Evolutionary conservation across 2,888 invertebrate genomes (phyloP), one percentile per base, ranked within the genome.

Genomic region (Quadroppia sp.): DNA sequence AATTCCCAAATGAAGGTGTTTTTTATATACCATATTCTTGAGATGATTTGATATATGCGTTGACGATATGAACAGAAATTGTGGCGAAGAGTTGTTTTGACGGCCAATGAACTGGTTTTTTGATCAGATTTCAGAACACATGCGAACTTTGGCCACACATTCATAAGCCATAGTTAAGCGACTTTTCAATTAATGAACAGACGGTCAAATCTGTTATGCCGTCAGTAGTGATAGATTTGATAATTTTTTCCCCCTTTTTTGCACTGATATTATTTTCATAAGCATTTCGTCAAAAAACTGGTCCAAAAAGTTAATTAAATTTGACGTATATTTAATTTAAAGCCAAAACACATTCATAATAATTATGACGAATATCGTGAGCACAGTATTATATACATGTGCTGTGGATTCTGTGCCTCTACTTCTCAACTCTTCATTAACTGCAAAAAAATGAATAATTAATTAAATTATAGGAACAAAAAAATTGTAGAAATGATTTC

Each of bases 381-480:
- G 6, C 45, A 42, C 17, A 13, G 48, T 9, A 11, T n/a, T 20
- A 69, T 20, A 23, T 25, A 69, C 42, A 59, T 30, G 28, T 59
- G 4, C 9, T 4, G 9, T 64, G 32, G 25, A 69, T 36, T 69
- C 67, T 42, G 69, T 40, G 45, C 69, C 40, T 7, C 20, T 25
- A 69, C 23, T 69, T 45, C 20, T 42, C 13, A 45, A 1, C 42
- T 69, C 69, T 69, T 69, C 69, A 69, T 69, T 69, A 28, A 69
- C 69, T 69, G 69, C 20, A 45, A 69, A n/a, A n/a, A 69, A 42
- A 69, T 69, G 40, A 69, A 69, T 69, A 69, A 69, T 42, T 45
- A 69, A 69, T 40, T 69, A 42, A 25, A 42, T 25, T 3, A 59
- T 59, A 59, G 1, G n/a, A 20, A n/a, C n/a, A n/a, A n/a, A n/a